A percentile compares a stretch with the other conserved stretches of the same genome.
Evolutionary conservation across 2,113 vertebrate genomes (phyloP).

Genomic region (Merops nubicus): DNA sequence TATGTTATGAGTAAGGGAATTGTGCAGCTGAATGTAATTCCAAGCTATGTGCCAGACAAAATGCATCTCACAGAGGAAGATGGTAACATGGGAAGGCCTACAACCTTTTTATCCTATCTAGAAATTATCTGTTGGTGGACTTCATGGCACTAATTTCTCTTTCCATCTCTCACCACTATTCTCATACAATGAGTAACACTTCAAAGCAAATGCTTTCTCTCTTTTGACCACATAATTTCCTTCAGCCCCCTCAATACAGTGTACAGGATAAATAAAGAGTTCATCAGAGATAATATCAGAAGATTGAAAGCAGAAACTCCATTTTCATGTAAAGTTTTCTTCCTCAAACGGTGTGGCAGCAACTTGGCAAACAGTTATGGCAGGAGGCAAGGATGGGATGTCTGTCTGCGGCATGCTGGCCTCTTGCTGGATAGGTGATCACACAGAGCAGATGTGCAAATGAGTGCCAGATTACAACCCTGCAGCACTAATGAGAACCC

Average conservation of each 20-base stretch:
- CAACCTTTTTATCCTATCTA: background rate
- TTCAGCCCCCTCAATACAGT: background rate
- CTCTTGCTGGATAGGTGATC: background rate
- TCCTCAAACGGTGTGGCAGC: background rate
- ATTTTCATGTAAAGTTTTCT: background rate
- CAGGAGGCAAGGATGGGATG: background rate
- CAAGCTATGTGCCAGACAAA: background rate
- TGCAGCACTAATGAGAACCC: conserved; percentile 21
- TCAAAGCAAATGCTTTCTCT: background rate
- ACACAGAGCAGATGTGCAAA: background rate
- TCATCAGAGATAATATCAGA: background rate
- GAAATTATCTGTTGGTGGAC: background rate
- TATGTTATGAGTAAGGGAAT: background rate
- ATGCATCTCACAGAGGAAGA: background rate
- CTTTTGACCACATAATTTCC: background rate
- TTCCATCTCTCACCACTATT: background rate
- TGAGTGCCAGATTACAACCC: background rate
- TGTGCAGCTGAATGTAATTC: background rate
- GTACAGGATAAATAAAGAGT: background rate
- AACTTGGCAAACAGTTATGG: background rate
- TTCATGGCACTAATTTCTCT: background rate
- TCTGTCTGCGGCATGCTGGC: background rate
- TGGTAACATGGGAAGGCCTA: background rate
- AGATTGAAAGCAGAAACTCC: background rate
- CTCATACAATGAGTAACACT: background rate